Evolutionary conservation across 1,140 invertebrate genomes (phyloP).

Genomic region (Drosophila lowei): DNA sequence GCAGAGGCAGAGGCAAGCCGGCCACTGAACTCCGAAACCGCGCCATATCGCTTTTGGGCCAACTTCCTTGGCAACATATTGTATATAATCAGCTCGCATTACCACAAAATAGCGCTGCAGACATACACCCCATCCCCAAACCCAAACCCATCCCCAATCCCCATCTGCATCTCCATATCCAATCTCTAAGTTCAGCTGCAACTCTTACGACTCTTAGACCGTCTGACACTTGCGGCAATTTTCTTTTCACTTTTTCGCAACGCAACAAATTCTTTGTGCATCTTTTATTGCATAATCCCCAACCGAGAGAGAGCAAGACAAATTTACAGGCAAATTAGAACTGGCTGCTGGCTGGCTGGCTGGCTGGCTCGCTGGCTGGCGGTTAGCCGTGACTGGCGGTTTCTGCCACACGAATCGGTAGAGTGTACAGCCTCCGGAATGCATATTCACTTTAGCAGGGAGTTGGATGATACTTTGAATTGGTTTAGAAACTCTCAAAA

Average conservation of each 20-base stretch:
- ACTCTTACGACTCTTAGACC: constrained; percentile 2
- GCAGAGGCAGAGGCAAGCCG: constrained; percentile 2
- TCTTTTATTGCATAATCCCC: constrained; percentile 76
- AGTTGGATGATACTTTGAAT: not conserved
- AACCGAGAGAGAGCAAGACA: constrained; percentile 58
- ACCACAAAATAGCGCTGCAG: constrained; percentile 51
- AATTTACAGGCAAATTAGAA: constrained; percentile 79
- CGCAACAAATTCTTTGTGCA: constrained; percentile 45
- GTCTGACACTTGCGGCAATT: constrained; percentile 71
- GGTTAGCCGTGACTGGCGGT: constrained; percentile 65
- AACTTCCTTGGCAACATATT: constrained; percentile 24
- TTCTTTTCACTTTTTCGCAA: constrained; percentile 74
- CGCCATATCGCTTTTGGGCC: constrained; percentile 19
- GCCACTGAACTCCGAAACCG: constrained; percentile 54
- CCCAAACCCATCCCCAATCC: constrained; percentile 4
- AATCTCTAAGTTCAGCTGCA: not conserved
- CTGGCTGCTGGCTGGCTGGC: constrained; percentile 39
- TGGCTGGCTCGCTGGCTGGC: constrained; percentile 31
- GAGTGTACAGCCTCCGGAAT: too few species aligned
- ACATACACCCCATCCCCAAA: constrained; percentile 2
- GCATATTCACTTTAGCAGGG: constrained; percentile 5
- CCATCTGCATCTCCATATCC: not conserved
- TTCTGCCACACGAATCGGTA: constrained; percentile 5
- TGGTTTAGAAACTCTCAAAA: not conserved
- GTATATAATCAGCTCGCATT: constrained; percentile 65